A percentile compares a stretch with the other conserved stretches of the same genome.
Evolutionary conservation across 2,113 vertebrate genomes (phyloP).

Genomic region (Microtus richardsoni): DNA sequence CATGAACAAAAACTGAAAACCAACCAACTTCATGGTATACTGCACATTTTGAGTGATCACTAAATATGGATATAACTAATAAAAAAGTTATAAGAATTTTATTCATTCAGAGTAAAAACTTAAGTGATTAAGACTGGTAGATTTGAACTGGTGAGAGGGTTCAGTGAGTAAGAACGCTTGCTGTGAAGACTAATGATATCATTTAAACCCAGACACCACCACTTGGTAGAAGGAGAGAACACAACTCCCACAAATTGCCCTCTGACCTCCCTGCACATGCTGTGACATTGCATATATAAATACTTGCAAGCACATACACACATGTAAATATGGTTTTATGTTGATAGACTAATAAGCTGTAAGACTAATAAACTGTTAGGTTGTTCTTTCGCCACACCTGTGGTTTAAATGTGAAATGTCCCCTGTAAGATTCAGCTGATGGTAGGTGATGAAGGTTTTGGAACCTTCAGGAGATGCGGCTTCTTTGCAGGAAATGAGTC

Average conservation of each 20-base stretch:
- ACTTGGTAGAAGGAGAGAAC: neutral
- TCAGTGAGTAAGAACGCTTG: neutral
- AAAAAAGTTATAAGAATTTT: neutral
- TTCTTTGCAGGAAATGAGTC: neutral
- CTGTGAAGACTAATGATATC: neutral
- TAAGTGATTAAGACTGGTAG: neutral
- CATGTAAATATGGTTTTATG: neutral
- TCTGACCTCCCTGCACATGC: neutral
- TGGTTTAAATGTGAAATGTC: neutral
- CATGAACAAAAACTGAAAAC: neutral
- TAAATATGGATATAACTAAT: neutral
- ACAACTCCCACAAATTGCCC: neutral
- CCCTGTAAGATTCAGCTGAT: neutral
- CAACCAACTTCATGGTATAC: neutral
- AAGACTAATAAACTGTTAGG: too few relatives aligned
- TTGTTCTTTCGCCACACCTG: neutral
- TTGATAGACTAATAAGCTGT: neutral
- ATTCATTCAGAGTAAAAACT: neutral
- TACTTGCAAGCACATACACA: neutral
- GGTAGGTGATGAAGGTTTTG: neutral
- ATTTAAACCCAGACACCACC: neutral
- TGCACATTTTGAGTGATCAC: neutral
- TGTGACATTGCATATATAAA: neutral
- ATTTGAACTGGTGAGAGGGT: neutral
- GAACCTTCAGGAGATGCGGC: neutral